A percentile compares a stretch with the other conserved stretches of the same genome.
These are phyloP conservation scores for Scaptomyza reducta DNA, from an alignment of 2,888 invertebrate species.

Conservation along the genomic window DNA sequence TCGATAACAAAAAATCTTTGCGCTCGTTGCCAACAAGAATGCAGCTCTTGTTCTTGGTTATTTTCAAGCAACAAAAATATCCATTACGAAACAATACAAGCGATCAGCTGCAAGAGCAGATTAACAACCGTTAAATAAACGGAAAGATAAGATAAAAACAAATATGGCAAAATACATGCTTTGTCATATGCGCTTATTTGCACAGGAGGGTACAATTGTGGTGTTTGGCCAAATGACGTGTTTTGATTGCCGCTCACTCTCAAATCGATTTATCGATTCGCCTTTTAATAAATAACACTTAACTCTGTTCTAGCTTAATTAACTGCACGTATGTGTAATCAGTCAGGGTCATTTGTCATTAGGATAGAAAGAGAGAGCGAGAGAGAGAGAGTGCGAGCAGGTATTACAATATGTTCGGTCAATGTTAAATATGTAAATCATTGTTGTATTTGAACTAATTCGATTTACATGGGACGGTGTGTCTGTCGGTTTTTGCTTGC, in stretches of 20 bases:
- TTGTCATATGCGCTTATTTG: not conserved
- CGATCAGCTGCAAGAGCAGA: not conserved
- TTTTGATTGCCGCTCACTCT: conserved; percentile 2
- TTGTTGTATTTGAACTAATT: conserved; percentile 24
- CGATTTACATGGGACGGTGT: conserved; percentile 5
- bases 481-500: not conserved
- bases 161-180: not conserved
- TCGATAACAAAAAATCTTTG: too few species aligned
- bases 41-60: not conserved
- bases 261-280: conserved; percentile 51
- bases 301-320: not conserved
- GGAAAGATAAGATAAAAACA: not conserved
- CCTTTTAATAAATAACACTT: conserved; percentile 23
- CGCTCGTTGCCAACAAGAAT: not conserved
- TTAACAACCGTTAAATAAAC: not conserved
- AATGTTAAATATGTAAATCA: conserved; percentile 8
- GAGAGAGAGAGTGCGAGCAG: not conserved
- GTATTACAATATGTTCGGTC: conserved; percentile 1
- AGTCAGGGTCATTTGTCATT: conserved; percentile 11
- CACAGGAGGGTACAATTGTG: not conserved
- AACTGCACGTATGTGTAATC: not conserved
- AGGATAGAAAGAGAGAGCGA: not conserved
- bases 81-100: not conserved
- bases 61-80: not conserved
- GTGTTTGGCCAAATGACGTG: not conserved